A percentile compares a stretch with the other conserved stretches of the same genome.
Evolutionary conservation across 2,888 invertebrate genomes (phyloP).

Genomic region (Xestoiulus laeticollis): DNA sequence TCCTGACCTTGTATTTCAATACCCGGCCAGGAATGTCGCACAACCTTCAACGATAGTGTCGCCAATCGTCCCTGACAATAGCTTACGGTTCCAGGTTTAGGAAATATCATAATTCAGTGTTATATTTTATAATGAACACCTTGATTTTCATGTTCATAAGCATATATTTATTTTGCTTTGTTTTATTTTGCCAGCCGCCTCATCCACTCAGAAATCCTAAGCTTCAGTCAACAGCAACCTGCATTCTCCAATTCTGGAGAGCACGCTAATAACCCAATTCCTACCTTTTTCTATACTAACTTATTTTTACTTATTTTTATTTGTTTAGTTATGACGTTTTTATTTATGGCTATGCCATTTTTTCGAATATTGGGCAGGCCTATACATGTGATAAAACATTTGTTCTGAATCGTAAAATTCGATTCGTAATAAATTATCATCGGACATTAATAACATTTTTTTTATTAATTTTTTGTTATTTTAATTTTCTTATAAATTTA

Average conservation of each 20-base stretch:
- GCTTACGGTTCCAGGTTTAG: too few species aligned
- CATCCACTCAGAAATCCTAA: constrained; percentile 37
- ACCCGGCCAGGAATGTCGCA: too few species aligned
- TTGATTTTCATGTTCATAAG: neutral
- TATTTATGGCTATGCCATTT: neutral
- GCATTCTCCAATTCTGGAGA: neutral
- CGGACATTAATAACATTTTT: neutral
- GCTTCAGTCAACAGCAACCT: constrained; percentile 13
- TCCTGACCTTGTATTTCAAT: too few species aligned
- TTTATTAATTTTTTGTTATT: neutral
- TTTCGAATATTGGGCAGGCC: neutral
- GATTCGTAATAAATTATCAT: neutral
- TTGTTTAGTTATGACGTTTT: neutral
- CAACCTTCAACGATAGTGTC: too few species aligned
- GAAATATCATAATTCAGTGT: too few species aligned
- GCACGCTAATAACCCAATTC: neutral
- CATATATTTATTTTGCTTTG: neutral
- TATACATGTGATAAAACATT: neutral
- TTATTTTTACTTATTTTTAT: neutral
- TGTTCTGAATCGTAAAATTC: neutral
- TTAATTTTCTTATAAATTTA: neutral
- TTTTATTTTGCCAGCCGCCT: constrained; percentile 13
- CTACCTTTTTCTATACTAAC: neutral
- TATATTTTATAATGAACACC: neutral
- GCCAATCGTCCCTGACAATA: too few species aligned